Percentiles rank a stretch among this genome's conserved stretches.
Evolutionary conservation across 2,113 vertebrate genomes (phyloP).

Genomic region (Chiloscyllium plagiosum): DNA sequence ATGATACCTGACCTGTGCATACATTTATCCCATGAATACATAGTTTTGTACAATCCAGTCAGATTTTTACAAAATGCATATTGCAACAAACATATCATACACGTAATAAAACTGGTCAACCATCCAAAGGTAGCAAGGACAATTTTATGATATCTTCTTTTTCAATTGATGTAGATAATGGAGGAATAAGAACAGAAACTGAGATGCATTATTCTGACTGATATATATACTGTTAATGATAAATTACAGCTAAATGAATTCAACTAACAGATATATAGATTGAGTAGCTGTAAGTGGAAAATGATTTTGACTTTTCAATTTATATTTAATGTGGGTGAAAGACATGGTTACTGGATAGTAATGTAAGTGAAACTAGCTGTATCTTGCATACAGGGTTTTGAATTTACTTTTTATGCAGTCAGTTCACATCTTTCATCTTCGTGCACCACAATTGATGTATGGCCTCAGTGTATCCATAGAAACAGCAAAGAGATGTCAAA

Average conservation of each 20-base stretch:
- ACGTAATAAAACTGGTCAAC: background rate
- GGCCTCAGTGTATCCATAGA: slow-evolving; percentile 31
- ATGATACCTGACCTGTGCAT: background rate
- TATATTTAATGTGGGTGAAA: background rate
- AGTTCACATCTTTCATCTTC: slow-evolving; percentile 30
- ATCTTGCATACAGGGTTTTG: background rate
- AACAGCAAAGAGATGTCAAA: slow-evolving; percentile 25
- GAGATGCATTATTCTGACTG: background rate
- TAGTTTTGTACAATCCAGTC: slow-evolving; percentile 1
- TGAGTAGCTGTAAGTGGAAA: background rate
- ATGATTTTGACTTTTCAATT: slow-evolving; percentile 28
- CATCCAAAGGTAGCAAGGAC: background rate
- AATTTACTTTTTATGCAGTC: slow-evolving; percentile 23
- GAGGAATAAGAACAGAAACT: background rate
- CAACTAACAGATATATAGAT: background rate
- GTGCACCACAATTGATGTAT: slow-evolving; percentile 15
- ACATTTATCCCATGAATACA: background rate
- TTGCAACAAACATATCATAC: background rate
- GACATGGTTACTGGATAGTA: background rate
- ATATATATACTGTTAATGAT: background rate
- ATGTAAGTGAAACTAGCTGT: background rate
- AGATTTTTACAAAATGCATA: background rate
- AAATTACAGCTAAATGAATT: background rate
- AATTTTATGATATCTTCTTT: background rate
- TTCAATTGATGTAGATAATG: background rate